These are phyloP conservation scores for Lepus timidus DNA, from an alignment of 2,113 vertebrate genomes.

Conservation along the genomic window DNA sequence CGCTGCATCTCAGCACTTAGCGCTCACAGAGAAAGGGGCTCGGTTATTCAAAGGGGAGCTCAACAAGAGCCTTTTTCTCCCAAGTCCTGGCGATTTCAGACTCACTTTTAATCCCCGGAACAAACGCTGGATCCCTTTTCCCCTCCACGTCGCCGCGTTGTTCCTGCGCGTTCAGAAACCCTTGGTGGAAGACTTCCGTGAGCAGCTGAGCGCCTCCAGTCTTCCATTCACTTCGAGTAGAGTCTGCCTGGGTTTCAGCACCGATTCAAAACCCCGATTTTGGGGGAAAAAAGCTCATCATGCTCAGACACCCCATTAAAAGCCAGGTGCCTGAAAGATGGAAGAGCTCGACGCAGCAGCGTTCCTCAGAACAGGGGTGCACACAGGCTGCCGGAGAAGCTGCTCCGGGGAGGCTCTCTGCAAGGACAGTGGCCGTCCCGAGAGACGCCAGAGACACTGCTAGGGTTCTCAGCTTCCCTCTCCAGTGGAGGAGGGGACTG, in stretches of 20 bases:
- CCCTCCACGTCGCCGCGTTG: constrained; percentile 58
- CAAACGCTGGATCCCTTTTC: constrained; percentile 81
- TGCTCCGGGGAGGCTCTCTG: background rate
- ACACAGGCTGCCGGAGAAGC: background rate
- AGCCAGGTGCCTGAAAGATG: background rate
- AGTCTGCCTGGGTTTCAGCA: constrained; percentile 52
- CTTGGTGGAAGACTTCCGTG: constrained; percentile 64
- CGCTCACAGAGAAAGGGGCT: constrained; percentile 83
- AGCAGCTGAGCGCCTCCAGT: constrained; percentile 29
- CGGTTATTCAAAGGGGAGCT: constrained; percentile 83
- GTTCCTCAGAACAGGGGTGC: background rate
- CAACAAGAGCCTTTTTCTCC: constrained; percentile 83
- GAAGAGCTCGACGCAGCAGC: background rate
- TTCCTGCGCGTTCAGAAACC: constrained; percentile 65
- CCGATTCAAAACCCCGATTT: background rate
- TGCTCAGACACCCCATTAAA: background rate
- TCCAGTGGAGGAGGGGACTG: background rate
- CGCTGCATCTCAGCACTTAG: constrained; percentile 86
- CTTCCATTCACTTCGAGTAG: constrained; percentile 46
- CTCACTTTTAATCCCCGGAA: constrained; percentile 86
- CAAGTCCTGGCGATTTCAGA: constrained; percentile 78
- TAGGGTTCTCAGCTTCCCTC: background rate
- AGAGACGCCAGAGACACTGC: background rate
- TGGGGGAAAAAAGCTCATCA: background rate
- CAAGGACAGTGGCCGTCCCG: background rate